Evolutionary conservation across 2,888 invertebrate genomes (phyloP), one percentile per base, ranked within the genome.

Genomic region (Cataglyphis livida): DNA sequence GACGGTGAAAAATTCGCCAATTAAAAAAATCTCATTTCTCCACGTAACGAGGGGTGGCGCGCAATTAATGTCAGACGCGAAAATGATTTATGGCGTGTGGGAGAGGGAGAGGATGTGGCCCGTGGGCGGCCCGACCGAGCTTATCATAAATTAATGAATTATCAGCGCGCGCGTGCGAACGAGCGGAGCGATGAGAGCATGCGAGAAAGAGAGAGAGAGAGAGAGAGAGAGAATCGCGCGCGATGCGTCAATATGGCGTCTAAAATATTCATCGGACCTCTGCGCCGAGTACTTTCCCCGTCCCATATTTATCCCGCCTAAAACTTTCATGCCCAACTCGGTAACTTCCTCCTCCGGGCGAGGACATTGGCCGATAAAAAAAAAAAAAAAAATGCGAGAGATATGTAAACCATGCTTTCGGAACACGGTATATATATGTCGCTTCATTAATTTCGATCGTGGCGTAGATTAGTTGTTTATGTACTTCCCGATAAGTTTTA

Each of bases 1-100:
- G 75, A 75, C 84, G 75, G 88, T 94, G 93, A 94, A 94, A 93
- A 94, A 94, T 94, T 93, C 91, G 91, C 92, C 93, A 94, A 94
- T 94, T 94, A 94, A 94, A 94, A 93, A 94, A 93, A 94, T 94
- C 94, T 94, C 94, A 93, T 94, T 94, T 93, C 93, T 93, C 91
- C 88, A 88, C 91, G 92, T 93, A 93, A 93, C 93, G 93, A 93
- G 94, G 93, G 93, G 92, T 91, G 91, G 91, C 91, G 84, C 85
- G 93, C 93, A 94, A 94, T 94, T 94, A 94, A 94, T 93, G 94
- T 93, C 94, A 93, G 88, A 87, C 86, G 88, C 91, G 91, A 93
- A 94, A 93, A 93, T 93, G 94, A 93, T 93, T 93, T 92, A 94
- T 93, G 90, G 89, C 87, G 88, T 83, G 91, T 87, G 90, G 51